Percentiles rank a stretch among this genome's conserved stretches.
These are phyloP conservation scores for Melikaiella ostensackeni DNA, from an alignment of 2,888 invertebrate genomes.

Conservation along the genomic window DNA sequence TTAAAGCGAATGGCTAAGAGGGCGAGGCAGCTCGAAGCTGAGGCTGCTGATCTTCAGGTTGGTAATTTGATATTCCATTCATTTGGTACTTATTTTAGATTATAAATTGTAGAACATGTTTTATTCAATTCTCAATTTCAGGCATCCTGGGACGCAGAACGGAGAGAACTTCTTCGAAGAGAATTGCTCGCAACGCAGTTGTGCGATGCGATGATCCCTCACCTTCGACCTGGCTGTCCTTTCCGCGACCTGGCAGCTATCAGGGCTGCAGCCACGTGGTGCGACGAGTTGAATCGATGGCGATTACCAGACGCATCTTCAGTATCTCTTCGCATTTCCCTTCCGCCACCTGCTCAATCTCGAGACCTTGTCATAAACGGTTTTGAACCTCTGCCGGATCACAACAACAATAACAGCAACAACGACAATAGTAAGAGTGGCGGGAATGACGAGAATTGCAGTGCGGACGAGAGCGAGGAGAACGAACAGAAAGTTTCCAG, in stretches of 20 bases:
- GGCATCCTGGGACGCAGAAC: conserved; percentile 75
- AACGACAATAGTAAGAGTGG: conserved; percentile 59
- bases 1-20: conserved; percentile 72
- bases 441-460: conserved; percentile 47
- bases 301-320: conserved; percentile 69
- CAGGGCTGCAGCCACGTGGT: conserved; percentile 72
- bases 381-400: conserved; percentile 62
- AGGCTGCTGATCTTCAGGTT: conserved; percentile 72
- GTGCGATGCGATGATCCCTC: conserved; percentile 74
- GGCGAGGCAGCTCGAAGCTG: conserved; percentile 72
- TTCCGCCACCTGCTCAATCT: conserved; percentile 68
- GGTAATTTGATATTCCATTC: background rate
- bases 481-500: conserved; percentile 36
- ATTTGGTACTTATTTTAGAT: background rate
- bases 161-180: conserved; percentile 72
- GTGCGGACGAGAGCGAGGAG: conserved; percentile 55
- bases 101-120: too few relatives aligned
- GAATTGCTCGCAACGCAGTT: conserved; percentile 73
- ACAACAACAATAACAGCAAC: conserved; percentile 61
- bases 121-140: conserved; percentile 45
- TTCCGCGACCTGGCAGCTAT: conserved; percentile 70
- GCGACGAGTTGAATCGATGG: conserved; percentile 74
- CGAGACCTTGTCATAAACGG: conserved; percentile 52
- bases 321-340: conserved; percentile 63
- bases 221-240: conserved; percentile 74